Evolutionary conservation across 1,140 invertebrate species (phyloP), one percentile per base, ranked within the genome.

Genomic region (Cyclina sinensis): DNA sequence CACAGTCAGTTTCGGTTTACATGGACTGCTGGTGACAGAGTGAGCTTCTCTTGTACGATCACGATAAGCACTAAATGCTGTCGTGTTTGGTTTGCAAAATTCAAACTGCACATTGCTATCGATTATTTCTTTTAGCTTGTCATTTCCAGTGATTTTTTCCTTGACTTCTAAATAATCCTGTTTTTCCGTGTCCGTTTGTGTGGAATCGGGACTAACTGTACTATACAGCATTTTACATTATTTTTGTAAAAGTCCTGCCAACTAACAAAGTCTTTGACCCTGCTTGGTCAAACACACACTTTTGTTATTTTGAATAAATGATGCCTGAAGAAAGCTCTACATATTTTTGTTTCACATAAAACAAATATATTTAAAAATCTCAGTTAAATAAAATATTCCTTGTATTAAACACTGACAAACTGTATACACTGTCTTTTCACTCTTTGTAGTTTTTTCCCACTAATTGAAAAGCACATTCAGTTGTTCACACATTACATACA

Each of bases 131-230:
- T 54, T 68, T 0, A 86, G 73, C 65, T 78, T 86, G 12, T 86
- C 84, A 73, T 65, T 70, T 70, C 35, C 59, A 21, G 27, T 24
- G 11, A 70, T 68, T 24, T 65, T 37, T n/a, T 73, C 39, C 70
- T 86, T 86, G 14, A 30, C 37, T 21, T 76, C 48, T n/a, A 76
- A 27, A 24, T 76, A n/a, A 39, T 86, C 84, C 51, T 86, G 84
- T 65, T 86, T 86, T 57, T 86, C 84, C 35, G 84, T 30, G 84
- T 86, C 84, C 21, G 84, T 86, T 54, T 86, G 84, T 43, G 84
- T 86, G 21, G 84, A 86, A 30, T 86, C 84, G 27, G 84, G 84
- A 65, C 84, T 86, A 21, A 86, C 84, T 9, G 68, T 57, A 32
- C 84, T 86, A 51, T 74, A 86, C 73, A 86, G 78, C 84, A 86